Conservation (phyloP, 1,140 invertebrate species). For the Nymphalis io region DNA sequence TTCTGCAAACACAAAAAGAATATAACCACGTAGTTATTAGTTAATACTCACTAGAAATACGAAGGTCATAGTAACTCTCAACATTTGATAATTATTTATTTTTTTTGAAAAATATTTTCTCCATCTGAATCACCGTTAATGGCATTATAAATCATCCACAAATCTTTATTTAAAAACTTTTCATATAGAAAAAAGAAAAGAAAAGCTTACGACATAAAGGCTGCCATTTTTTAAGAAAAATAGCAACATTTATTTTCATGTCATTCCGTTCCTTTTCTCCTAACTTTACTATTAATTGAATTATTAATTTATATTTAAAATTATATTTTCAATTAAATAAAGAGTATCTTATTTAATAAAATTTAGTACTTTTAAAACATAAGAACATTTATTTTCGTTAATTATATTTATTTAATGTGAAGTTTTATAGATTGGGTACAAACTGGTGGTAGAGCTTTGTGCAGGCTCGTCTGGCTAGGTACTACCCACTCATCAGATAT, state of each 20-base stretch:
- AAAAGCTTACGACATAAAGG: constrained; percentile 80
- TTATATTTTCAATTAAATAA: too few species aligned
- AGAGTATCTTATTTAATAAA: too few species aligned
- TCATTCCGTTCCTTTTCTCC: constrained; percentile 43
- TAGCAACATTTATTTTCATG: constrained; percentile 68
- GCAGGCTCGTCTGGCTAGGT: too few species aligned
- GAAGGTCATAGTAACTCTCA: constrained; percentile 62
- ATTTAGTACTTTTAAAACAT: too few species aligned
- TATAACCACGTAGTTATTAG: constrained; percentile 75
- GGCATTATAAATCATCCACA: constrained; percentile 68
- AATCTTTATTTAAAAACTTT: constrained; percentile 68
- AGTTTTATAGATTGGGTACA: too few species aligned
- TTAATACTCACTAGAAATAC: constrained; percentile 67
- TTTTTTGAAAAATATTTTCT: constrained; percentile 50
- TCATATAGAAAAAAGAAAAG: constrained; percentile 69
- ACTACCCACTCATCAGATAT: too few species aligned
- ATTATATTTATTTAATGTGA: too few species aligned
- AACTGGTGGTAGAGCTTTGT: too few species aligned
- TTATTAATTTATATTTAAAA: too few species aligned
- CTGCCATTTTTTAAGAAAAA: constrained; percentile 78
- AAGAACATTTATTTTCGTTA: too few species aligned
- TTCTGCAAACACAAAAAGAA: constrained; percentile 62
- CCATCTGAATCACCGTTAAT: constrained; percentile 51
- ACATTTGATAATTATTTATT: constrained; percentile 55
- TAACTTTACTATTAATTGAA: background rate